Conservation (phyloP, 2,797 vertebrate species). For the Allobates femoralis region DNA sequence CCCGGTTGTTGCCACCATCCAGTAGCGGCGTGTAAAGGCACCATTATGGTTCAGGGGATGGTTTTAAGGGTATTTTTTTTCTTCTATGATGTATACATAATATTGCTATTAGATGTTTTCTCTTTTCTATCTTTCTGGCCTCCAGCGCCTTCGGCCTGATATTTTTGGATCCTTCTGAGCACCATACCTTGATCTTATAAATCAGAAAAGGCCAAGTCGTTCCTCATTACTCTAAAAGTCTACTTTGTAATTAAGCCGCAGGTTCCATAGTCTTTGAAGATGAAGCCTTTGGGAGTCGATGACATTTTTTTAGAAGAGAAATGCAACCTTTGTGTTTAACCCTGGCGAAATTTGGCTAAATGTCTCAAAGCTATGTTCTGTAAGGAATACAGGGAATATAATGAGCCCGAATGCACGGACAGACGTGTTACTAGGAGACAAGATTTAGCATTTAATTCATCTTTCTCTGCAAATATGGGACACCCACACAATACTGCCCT, state of each 20-base stretch:
- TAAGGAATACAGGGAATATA: conserved; percentile 27
- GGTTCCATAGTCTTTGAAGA: background rate
- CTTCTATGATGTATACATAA: no score
- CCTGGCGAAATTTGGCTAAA: conserved; percentile 12
- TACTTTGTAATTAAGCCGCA: conserved; percentile 32
- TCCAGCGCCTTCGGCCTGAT: background rate
- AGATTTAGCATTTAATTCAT: background rate
- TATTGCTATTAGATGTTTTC: background rate
- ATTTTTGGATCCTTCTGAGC: background rate
- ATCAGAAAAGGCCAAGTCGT: background rate
- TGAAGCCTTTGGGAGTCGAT: background rate
- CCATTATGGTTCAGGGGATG: no score
- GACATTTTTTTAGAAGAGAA: background rate
- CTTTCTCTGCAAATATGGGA: background rate
- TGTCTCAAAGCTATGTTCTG: background rate
- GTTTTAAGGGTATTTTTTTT: no score
- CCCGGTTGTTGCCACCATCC: no score
- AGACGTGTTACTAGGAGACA: conserved; percentile 26
- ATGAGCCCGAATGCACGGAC: background rate
- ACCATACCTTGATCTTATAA: background rate
- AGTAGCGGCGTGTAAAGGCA: no score
- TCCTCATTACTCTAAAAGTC: background rate
- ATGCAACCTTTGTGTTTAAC: conserved; percentile 33
- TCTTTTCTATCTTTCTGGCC: background rate
- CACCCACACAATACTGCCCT: conserved; percentile 1